Evolutionary conservation across 2,888 invertebrate genomes (phyloP), one percentile per base, ranked within the genome.

Genomic region (Tipula lateralis): DNA sequence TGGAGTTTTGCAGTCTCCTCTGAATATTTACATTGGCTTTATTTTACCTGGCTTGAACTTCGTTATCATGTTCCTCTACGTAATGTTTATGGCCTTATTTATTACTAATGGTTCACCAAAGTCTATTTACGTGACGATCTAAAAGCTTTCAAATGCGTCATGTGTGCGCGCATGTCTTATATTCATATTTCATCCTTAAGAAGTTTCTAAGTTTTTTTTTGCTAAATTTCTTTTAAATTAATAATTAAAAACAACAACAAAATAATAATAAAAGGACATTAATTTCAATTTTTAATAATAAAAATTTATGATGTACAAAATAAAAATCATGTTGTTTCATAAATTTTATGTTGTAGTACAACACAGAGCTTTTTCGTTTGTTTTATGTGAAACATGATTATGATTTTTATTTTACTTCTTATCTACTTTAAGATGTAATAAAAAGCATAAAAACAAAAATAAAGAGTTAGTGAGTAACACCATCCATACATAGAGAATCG

Each of bases 201-300:
- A 50, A 50, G 6, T 50, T 50, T 16, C 44, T 16, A 7, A 50
- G 7, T 50, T 7, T 50, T 50, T 16, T 50, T 24, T 19, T 39
- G 9, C 12, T 50, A 66, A 9, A 24, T 66, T 66, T 9, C 24
- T 66, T 66, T 24, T 66, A 9, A 19, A 66, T 66, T 24, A 66
- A 66, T 66, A 66, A 66, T 66, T 66, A 66, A 66, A 44, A 44
- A 24, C 66, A 66, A 9, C 66, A 66, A 66, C 66, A 66, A 66
- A 66, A 24, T 19, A 9, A 24, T 66, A 24, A 66, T 66, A 66
- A 66, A 66, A 66, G 66, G 66, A 66, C 66, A 66, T 66, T 66
- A 66, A 66, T 66, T 66, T 66, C 66, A 66, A 66, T 66, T 66
- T 66, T 66, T 19, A 66, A 66, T 66, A 66, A 66, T 66, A 66